phyloP scores from a whole-genome alignment of 2,113 vertebrate genomes.

The Delphinapterus leucas region DNA sequence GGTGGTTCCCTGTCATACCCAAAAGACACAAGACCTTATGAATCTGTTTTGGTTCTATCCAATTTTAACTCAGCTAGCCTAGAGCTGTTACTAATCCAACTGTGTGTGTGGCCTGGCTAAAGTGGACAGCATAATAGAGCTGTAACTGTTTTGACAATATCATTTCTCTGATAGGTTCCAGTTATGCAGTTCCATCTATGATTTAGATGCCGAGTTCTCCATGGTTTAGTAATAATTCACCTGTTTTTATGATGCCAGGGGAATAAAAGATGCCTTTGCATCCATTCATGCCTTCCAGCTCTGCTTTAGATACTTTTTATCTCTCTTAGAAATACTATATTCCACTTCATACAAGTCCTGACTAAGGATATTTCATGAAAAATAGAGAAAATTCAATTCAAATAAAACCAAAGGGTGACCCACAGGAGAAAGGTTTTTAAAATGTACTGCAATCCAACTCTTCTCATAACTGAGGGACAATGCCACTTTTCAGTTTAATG shows the following conservation, averaged over 20 bases:
- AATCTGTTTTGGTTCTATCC: conserved; percentile 26
- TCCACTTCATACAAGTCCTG: neutral
- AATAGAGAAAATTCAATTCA: neutral
- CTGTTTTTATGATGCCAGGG: neutral
- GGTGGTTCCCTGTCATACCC: neutral
- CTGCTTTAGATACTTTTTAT: neutral
- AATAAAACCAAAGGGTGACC: neutral
- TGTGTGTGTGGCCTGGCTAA: conserved; percentile 9
- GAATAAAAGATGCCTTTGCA: neutral
- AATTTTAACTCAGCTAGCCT: neutral
- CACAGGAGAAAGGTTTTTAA: neutral
- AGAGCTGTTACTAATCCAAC: conserved; percentile 36
- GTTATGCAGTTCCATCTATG: neutral
- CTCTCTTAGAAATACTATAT: neutral
- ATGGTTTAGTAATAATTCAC: neutral
- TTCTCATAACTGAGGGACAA: neutral
- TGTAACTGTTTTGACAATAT: conserved; percentile 9
- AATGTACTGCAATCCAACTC: neutral
- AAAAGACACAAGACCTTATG: neutral
- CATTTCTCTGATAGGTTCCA: neutral
- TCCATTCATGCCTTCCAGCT: neutral
- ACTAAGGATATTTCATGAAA: neutral
- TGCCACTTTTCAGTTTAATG: neutral
- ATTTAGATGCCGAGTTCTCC: neutral
- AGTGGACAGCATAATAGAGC: neutral